Evolutionary conservation across 2,113 vertebrate species (phyloP).

Genomic region (Pholis gunnellus): DNA sequence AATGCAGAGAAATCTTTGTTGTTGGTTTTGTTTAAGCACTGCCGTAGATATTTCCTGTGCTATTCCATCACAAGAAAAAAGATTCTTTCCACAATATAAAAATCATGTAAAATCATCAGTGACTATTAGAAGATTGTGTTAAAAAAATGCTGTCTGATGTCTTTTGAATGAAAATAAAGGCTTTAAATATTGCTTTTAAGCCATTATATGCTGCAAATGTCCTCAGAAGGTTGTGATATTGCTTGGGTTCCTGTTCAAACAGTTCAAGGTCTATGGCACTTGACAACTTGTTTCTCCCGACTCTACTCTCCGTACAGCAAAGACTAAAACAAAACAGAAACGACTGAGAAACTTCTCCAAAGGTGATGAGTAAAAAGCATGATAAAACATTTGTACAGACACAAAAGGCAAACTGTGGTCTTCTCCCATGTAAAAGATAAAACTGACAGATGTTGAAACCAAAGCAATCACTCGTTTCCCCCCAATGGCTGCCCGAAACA

Average conservation of each 20-base stretch:
- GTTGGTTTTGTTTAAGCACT: slow-evolving; percentile 57
- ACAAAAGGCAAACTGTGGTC: slow-evolving; percentile 91
- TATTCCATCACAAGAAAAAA: slow-evolving; percentile 76
- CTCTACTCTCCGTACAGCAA: slow-evolving; percentile 59
- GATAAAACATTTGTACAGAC: slow-evolving; percentile 71
- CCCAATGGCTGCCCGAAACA: slow-evolving; percentile 83
- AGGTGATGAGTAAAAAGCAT: slow-evolving; percentile 79
- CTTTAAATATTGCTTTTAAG: slow-evolving; percentile 82
- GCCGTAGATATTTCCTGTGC: slow-evolving; percentile 65
- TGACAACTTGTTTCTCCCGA: slow-evolving; percentile 84
- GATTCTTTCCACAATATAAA: slow-evolving; percentile 77
- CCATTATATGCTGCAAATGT: slow-evolving; percentile 67
- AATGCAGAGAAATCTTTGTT: slow-evolving; percentile 55
- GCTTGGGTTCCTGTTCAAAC: slow-evolving; percentile 85
- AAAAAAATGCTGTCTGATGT: slow-evolving; percentile 67
- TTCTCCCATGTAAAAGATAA: slow-evolving; percentile 72
- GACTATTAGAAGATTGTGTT: slow-evolving; percentile 77
- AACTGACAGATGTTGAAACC: slow-evolving; percentile 82
- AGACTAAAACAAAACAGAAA: slow-evolving; percentile 13
- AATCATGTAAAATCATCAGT: slow-evolving; percentile 81
- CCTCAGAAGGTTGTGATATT: slow-evolving; percentile 74
- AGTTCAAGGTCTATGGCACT: slow-evolving; percentile 97
- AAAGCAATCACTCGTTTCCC: slow-evolving; percentile 52
- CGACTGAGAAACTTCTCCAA: slow-evolving; percentile 23
- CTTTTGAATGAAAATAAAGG: slow-evolving; percentile 74